Evolutionary conservation across 2,797 vertebrate species (phyloP).

Genomic region (Acestrorhynchus altus): DNA sequence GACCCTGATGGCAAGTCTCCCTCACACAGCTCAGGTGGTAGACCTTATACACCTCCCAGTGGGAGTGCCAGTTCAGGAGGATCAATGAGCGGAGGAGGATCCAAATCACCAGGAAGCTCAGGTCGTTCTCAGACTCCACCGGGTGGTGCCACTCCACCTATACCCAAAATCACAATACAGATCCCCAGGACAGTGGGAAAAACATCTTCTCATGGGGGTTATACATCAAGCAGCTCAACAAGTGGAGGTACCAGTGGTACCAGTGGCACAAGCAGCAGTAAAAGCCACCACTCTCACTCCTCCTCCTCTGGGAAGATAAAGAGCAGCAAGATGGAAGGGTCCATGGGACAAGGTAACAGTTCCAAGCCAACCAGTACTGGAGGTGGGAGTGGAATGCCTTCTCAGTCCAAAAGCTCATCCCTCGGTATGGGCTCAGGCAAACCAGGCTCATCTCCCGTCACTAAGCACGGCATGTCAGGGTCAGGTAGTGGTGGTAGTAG

Average conservation of each 20-base stretch:
- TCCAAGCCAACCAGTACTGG: constrained; percentile 86
- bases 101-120: constrained; percentile 96
- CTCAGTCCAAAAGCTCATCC: constrained; percentile 90
- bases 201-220: constrained; percentile 92
- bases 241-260: constrained; percentile 71
- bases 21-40: constrained; percentile 90
- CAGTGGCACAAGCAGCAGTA: constrained; percentile 82
- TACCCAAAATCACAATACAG: constrained; percentile 98
- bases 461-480: constrained; percentile 91
- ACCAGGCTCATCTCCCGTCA: constrained; percentile 93
- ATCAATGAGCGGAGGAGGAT: constrained; percentile 90
- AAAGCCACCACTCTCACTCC: constrained; percentile 96
- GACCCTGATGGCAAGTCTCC: constrained; percentile 96
- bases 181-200: constrained; percentile 95
- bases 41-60: constrained; percentile 94
- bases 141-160: constrained; percentile 93
- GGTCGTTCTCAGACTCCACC: constrained; percentile 96
- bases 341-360: constrained; percentile 82
- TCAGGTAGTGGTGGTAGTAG: constrained; percentile 79
- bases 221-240: constrained; percentile 88
- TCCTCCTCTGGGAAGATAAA: constrained; percentile 95
- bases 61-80: constrained; percentile 86
- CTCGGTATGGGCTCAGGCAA: constrained; percentile 92
- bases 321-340: constrained; percentile 90
- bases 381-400: constrained; percentile 71